Conservation (phyloP, 1,140 invertebrate species). For the Drosophila elegans region DNA sequence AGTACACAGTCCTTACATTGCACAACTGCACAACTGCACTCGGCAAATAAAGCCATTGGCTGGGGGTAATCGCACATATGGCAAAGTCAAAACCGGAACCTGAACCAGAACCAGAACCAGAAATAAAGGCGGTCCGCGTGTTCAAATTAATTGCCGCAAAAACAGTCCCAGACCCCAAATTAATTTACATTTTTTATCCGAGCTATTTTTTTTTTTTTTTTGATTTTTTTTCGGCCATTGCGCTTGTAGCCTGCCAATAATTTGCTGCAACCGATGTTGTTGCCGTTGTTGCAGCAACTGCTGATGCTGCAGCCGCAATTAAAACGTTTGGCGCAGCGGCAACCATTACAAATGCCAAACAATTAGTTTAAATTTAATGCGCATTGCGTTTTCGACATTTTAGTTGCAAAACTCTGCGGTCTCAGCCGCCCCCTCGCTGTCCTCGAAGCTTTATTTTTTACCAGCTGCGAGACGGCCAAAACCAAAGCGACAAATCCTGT, state of each 20-base stretch:
- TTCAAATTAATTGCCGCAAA: conserved; percentile 83
- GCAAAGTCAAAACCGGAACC: conserved; percentile 61
- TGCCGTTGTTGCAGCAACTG: conserved; percentile 27
- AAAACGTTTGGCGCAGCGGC: conserved; percentile 66
- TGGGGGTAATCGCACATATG: conserved; percentile 75
- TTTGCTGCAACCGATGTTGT: conserved; percentile 56
- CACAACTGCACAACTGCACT: conserved; percentile 24
- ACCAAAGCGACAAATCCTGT: conserved; percentile 74
- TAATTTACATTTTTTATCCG: conserved; percentile 47
- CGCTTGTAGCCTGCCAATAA: conserved; percentile 69
- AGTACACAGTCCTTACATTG: conserved; percentile 3
- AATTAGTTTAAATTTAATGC: conserved; percentile 80
- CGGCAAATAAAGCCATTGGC: conserved; percentile 20
- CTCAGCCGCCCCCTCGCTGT: background rate
- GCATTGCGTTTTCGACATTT: conserved; percentile 51
- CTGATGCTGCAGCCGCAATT: conserved; percentile 59
- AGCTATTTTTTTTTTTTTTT: conserved; percentile 17
- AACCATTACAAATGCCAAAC: conserved; percentile 73
- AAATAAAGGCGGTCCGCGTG: conserved; percentile 56
- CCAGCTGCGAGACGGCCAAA: conserved; percentile 13
- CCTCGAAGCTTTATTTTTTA: conserved; percentile 21
- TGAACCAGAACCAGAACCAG: conserved; percentile 23
- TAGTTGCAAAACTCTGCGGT: conserved; percentile 62
- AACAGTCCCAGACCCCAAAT: conserved; percentile 60
- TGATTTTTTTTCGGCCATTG: conserved; percentile 15